Conservation (phyloP, 2,888 invertebrate genomes). For the Pheosia tremula region DNA sequence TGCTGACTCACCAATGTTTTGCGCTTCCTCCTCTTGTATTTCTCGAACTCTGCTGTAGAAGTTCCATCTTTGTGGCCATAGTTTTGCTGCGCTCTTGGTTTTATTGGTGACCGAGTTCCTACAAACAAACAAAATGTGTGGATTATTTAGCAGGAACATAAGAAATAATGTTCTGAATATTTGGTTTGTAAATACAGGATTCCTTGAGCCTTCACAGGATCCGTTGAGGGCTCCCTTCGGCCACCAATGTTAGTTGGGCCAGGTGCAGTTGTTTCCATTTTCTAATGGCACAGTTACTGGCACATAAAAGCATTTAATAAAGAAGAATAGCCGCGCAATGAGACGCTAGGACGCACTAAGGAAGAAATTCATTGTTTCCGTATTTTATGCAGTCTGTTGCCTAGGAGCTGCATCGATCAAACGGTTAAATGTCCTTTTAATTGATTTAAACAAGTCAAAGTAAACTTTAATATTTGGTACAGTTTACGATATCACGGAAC, state of each 20-base stretch:
- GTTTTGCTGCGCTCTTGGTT: conserved; percentile 62
- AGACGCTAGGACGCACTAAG: conserved; percentile 1
- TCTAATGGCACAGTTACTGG: not conserved
- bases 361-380: conserved; percentile 6
- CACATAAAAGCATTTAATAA: not conserved
- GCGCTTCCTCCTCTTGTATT: conserved; percentile 73
- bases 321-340: not conserved
- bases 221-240: conserved; percentile 65
- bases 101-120: conserved; percentile 65
- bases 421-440: conserved; percentile 34
- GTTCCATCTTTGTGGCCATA: conserved; percentile 72
- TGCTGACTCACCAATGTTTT: conserved; percentile 56
- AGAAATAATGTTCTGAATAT: not conserved
- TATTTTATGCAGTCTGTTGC: conserved; percentile 36
- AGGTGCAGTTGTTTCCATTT: conserved; percentile 64
- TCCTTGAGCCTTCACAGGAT: conserved; percentile 77
- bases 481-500: not conserved
- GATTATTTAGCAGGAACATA: not conserved
- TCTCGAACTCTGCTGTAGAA: conserved; percentile 64
- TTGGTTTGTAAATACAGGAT: conserved; percentile 59
- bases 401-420: conserved; percentile 41
- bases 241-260: conserved; percentile 52
- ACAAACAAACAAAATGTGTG: conserved; percentile 15
- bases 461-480: conserved; percentile 18
- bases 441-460: conserved; percentile 31